These are phyloP conservation scores for Semotilus atromaculatus DNA, from an alignment of 2,797 vertebrate species.

Conservation along the genomic window DNA sequence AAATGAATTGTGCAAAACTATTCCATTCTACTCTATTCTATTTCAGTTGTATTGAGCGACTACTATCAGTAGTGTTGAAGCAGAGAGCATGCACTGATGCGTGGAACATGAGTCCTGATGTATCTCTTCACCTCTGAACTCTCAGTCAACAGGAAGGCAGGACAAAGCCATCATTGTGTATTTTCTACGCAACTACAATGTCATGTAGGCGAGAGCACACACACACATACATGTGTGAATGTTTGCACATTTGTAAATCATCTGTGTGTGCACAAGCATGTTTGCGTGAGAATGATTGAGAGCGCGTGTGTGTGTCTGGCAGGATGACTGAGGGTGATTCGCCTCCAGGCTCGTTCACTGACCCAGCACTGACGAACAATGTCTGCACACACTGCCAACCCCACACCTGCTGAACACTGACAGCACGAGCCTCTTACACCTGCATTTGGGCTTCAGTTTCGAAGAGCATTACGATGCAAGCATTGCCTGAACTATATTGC, in stretches of 20 bases:
- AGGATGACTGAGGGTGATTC: constrained; percentile 3
- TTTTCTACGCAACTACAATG: constrained; percentile 17
- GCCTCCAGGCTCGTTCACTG: constrained; percentile 23
- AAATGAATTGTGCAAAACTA: not conserved
- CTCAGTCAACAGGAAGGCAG: not conserved
- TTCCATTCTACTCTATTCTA: not conserved
- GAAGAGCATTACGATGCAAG: not conserved
- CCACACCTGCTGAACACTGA: constrained; percentile 33
- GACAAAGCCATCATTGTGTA: constrained; percentile 7
- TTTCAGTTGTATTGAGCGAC: not conserved
- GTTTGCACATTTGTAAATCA: constrained; percentile 23
- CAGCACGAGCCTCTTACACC: not conserved
- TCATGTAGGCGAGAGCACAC: not conserved
- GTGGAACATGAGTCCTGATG: not conserved
- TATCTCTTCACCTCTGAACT: constrained; percentile 1
- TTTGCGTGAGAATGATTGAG: constrained; percentile 13
- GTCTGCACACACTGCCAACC: constrained; percentile 9
- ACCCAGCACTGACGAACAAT: constrained; percentile 27
- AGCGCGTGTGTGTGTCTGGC: not conserved
- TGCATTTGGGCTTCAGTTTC: not conserved
- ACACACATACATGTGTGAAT: not conserved
- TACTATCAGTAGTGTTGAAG: not conserved
- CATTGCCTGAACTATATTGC: not conserved
- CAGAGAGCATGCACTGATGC: not conserved
- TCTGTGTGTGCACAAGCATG: constrained; percentile 34